Evolutionary conservation across 2,797 vertebrate genomes (phyloP).

Genomic region (Argentina silus): DNA sequence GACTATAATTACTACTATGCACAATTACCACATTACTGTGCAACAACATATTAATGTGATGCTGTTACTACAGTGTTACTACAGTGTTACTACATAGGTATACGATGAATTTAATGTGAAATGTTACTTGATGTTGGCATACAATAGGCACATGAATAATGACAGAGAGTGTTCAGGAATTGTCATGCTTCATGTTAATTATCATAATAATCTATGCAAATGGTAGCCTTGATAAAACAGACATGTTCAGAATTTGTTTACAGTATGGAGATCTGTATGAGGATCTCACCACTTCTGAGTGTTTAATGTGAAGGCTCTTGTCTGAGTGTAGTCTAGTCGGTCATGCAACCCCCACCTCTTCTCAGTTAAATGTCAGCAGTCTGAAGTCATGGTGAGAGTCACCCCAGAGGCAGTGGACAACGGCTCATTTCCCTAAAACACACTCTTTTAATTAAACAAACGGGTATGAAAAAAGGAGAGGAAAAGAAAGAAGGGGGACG

Average conservation of each 20-base stretch:
- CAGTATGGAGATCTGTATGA: background rate
- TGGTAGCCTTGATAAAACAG: background rate
- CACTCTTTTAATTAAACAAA: slow-evolving; percentile 80
- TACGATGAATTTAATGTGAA: too few species aligned
- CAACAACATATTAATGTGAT: too few species aligned
- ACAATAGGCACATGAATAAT: too few species aligned
- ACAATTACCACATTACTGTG: too few species aligned
- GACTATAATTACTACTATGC: too few species aligned
- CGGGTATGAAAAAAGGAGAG: slow-evolving; percentile 58
- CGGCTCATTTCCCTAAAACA: slow-evolving; percentile 71
- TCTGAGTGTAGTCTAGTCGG: background rate
- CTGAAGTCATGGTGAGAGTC: slow-evolving; percentile 47
- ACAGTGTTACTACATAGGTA: too few species aligned
- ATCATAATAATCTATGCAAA: background rate
- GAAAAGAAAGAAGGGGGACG: slow-evolving; percentile 40
- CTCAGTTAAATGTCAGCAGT: slow-evolving; percentile 57
- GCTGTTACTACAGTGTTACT: too few species aligned
- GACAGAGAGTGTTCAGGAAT: too few species aligned
- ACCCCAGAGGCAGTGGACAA: slow-evolving; percentile 57
- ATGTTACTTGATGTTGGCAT: too few species aligned
- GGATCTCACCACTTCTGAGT: background rate
- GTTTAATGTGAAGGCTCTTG: background rate
- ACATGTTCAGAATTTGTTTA: background rate
- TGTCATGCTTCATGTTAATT: background rate
- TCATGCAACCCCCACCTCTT: slow-evolving; percentile 16